Evolutionary conservation across 2,113 vertebrate genomes (phyloP).

Genomic region (Mirza zaza): DNA sequence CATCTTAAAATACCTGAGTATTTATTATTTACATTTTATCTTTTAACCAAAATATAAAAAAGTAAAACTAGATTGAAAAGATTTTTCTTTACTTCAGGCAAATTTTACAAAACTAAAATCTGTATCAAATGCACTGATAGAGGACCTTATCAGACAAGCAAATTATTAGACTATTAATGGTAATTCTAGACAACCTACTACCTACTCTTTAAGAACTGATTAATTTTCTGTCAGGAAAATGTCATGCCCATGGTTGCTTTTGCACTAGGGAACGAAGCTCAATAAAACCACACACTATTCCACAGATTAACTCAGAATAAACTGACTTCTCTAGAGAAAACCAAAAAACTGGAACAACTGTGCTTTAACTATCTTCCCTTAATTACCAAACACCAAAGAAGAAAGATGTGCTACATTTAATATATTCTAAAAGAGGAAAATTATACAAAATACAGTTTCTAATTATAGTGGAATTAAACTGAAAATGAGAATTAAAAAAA

Average conservation of each 20-base stretch:
- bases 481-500: neutral
- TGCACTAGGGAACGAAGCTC: neutral
- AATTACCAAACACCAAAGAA: neutral
- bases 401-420: neutral
- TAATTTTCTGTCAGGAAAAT: neutral
- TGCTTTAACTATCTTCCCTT: neutral
- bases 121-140: constrained; percentile 17
- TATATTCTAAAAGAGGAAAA: neutral
- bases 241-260: neutral
- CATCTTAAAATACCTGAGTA: constrained; percentile 26
- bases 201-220: neutral
- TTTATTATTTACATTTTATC: neutral
- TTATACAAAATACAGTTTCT: neutral
- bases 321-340: neutral
- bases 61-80: constrained; percentile 48
- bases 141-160: neutral
- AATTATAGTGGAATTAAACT: neutral
- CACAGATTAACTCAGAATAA: neutral
- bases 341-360: neutral
- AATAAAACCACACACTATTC: neutral
- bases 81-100: neutral
- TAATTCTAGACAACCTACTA: neutral
- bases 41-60: constrained; percentile 10
- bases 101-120: constrained; percentile 13
- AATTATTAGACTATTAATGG: neutral